A percentile compares a stretch with the other conserved stretches of the same genome.
These are phyloP conservation scores for Rhea pennata DNA, from an alignment of 2,113 vertebrate genomes.

Conservation along the genomic window DNA sequence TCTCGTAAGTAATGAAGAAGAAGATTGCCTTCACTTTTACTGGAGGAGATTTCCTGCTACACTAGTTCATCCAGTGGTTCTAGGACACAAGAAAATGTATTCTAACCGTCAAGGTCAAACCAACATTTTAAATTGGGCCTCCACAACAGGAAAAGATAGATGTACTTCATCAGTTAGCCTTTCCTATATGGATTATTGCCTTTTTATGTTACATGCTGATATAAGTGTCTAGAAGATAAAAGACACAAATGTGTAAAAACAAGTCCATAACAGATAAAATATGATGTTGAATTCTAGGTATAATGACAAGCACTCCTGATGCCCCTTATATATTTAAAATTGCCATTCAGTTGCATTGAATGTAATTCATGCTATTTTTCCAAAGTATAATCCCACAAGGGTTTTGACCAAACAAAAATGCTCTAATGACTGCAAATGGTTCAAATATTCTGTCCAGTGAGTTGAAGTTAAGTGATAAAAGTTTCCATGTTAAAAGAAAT, in stretches of 20 bases:
- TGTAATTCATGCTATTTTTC: constrained; percentile 78
- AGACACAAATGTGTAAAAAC: constrained; percentile 59
- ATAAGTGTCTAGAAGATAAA: constrained; percentile 63
- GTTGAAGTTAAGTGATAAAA: constrained; percentile 85
- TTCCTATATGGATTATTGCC: not conserved
- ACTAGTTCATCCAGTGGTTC: not conserved
- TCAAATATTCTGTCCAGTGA: constrained; percentile 82
- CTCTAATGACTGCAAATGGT: constrained; percentile 85
- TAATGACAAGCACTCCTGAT: constrained; percentile 73
- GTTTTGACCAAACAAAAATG: constrained; percentile 83
- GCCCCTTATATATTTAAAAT: constrained; percentile 81
- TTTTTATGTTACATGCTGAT: constrained; percentile 26
- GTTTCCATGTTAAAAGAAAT: constrained; percentile 86
- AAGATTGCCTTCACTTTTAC: not conserved
- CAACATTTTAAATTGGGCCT: not conserved
- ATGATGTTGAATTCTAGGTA: constrained; percentile 72
- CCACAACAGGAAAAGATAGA: not conserved
- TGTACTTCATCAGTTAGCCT: not conserved
- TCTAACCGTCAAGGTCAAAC: not conserved
- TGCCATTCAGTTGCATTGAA: constrained; percentile 78
- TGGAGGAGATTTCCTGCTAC: not conserved
- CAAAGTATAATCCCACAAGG: constrained; percentile 74
- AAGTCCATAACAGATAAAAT: constrained; percentile 67
- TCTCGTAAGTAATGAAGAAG: not conserved
- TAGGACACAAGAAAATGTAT: not conserved